These are phyloP conservation scores for Epizoanthus stellaris DNA, from an alignment of 92 coral and sea anemone species.

Conservation along the genomic window DNA sequence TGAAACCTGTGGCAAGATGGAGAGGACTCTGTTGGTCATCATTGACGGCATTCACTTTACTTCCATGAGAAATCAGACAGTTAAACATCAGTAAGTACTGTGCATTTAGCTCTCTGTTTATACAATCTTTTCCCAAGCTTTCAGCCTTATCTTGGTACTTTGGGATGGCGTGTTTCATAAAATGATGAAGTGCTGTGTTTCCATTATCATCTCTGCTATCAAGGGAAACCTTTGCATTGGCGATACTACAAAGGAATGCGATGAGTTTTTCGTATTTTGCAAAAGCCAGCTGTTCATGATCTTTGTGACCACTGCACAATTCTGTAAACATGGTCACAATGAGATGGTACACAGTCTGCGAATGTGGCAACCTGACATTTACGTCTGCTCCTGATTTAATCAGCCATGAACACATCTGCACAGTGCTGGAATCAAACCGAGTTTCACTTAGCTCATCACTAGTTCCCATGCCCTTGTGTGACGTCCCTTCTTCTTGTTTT, in stretches of 20 bases:
- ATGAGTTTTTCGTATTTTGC: not conserved
- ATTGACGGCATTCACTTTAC: constrained; percentile 6
- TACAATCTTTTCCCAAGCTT: not conserved
- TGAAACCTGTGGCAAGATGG: constrained; percentile 3
- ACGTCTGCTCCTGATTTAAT: constrained; percentile 10
- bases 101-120: not conserved
- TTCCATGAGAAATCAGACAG: not conserved
- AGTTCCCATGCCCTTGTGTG: not conserved
- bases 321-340: not conserved
- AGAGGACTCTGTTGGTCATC: constrained; percentile 14
- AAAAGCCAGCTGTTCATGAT: not conserved
- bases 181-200: not conserved
- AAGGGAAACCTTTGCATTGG: not conserved
- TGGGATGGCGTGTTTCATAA: not conserved
- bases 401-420: constrained; percentile 13
- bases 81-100: not conserved
- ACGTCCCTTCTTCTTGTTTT: not conserved
- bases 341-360: constrained; percentile 2
- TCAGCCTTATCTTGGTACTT: not conserved
- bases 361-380: not conserved
- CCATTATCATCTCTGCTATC: constrained; percentile 23
- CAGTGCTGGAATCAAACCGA: constrained; percentile 4
- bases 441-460: not conserved
- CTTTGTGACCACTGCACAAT: not conserved
- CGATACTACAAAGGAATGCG: not conserved